Evolutionary conservation across 2,113 vertebrate species (phyloP).

Genomic region (Stictonetta naevosa): DNA sequence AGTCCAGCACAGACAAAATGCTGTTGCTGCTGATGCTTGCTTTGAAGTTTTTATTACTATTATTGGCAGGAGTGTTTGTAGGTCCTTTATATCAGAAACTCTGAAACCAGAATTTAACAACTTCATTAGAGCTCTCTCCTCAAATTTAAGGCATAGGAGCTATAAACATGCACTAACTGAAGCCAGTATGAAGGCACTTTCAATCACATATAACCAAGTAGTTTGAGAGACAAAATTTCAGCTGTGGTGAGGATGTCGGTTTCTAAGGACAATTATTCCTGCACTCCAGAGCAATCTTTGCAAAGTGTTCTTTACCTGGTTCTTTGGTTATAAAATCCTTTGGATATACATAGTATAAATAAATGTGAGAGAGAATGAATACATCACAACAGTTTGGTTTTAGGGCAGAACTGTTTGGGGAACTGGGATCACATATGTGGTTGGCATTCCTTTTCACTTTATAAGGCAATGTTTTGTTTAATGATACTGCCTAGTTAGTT

Average conservation of each 20-base stretch:
- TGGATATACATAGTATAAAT: background rate
- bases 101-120: background rate
- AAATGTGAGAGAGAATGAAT: background rate
- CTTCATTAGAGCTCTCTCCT: background rate
- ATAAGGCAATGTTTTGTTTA: constrained; percentile 17
- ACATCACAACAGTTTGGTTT: background rate
- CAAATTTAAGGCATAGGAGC: background rate
- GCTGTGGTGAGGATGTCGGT: background rate
- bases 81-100: background rate
- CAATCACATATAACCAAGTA: background rate
- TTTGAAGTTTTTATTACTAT: constrained; percentile 2
- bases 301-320: background rate
- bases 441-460: constrained; percentile 26
- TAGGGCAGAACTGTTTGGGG: background rate
- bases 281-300: background rate
- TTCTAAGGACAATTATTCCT: background rate
- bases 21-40: background rate
- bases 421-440: background rate
- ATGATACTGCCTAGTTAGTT: background rate
- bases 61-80: background rate
- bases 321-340: background rate
- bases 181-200: background rate
- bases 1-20: background rate
- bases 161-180: background rate
- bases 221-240: background rate